Evolutionary conservation across 2,888 invertebrate genomes (phyloP).

Genomic region (Dinocampus coccinellae): DNA sequence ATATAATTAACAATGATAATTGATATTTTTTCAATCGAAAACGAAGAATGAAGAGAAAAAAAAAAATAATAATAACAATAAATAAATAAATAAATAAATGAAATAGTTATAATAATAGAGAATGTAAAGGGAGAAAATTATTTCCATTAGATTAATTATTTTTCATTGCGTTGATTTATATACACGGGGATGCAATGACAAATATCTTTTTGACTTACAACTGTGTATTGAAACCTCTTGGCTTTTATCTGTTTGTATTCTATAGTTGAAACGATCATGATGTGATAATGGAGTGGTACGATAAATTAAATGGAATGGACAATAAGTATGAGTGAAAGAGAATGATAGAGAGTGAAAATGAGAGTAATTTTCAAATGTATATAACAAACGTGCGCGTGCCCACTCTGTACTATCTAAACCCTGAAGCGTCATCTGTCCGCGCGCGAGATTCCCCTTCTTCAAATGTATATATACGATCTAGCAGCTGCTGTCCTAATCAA

Average conservation of each 20-base stretch:
- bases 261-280: conserved; percentile 55
- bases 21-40: conserved; percentile 34
- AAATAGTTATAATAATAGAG: too few species aligned
- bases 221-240: neutral
- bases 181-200: neutral
- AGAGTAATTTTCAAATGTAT: neutral
- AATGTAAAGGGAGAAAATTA: too few species aligned
- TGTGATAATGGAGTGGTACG: conserved; percentile 54
- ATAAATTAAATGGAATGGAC: conserved; percentile 33
- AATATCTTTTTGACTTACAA: too few species aligned
- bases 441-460: conserved; percentile 12
- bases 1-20: conserved; percentile 17
- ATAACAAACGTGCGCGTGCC: neutral
- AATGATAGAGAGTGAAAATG: conserved; percentile 9
- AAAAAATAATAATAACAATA: conserved; percentile 47
- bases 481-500: conserved; percentile 39
- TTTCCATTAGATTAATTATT: conserved; percentile 67
- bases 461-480: conserved; percentile 33
- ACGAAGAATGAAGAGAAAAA: too few species aligned
- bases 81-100: conserved; percentile 48
- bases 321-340: conserved; percentile 1
- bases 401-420: neutral
- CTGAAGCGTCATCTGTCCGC: conserved; percentile 42
- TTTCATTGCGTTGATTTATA: conserved; percentile 6
- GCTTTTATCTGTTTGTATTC: conserved; percentile 7